Evolutionary conservation across 2,888 invertebrate species (phyloP), one percentile per base, ranked within the genome.

Genomic region (Octonoba sinensis): DNA sequence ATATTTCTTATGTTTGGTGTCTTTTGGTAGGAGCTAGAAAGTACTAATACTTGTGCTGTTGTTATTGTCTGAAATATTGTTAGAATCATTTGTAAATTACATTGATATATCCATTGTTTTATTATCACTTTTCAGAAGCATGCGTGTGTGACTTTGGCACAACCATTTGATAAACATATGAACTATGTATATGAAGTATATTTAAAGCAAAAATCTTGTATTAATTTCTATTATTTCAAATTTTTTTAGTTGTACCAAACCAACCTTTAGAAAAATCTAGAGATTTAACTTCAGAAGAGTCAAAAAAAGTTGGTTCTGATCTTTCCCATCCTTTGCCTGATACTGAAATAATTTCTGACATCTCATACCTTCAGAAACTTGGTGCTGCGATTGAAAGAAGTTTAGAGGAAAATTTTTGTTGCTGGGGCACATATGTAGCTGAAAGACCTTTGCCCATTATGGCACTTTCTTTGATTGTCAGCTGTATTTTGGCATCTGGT

Each of bases 401-500:
- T 47, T 86, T 96, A 76, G 93, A 95, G 86, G 90, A 91, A 83
- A 92, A 93, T 88, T 96, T 96, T 90, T 92, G 93, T 85, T 90
- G 90, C 87, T 94, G 95, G 93, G 96, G 96, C 6, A 92, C 91
- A 11, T 86, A 85, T 69, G 86, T 86, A n/a, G 86, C 87, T 3
- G 83, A 81, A 18, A 81, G 85, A 70, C 86, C 86, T 1, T 64
- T 86, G 15, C 65, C 83, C 20, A 84, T 87, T 27, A 85, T 87
- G 66, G 67, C 69, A 36, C 24, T 85, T 66, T 85, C 86, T 1
- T 91, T 92, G 84, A 64, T 86, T 22, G 87, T 94, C 18, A 92
- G 95, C 0, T 89, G 92, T 1, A 91, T 90, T 0, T 89, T 97
- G 16, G 93, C 93, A 0, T 91, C 91, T 86, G 96, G 96, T 49